Conservation (phyloP, 2,113 vertebrate genomes). For the Plotosus lineatus region DNA sequence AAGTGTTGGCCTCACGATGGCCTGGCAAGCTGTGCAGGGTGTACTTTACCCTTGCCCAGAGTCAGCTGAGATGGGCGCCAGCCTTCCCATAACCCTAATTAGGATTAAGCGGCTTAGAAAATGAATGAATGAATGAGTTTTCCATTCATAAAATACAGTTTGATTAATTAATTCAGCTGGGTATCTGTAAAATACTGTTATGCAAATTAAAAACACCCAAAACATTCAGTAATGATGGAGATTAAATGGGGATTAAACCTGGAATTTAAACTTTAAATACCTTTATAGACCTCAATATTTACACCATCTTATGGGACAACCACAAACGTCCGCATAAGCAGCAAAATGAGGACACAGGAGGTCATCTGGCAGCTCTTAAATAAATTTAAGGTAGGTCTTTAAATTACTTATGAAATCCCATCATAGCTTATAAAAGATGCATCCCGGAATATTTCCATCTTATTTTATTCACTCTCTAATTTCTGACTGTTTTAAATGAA, state of each 20-base stretch:
- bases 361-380: slow-evolving; percentile 85
- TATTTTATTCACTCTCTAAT: background rate
- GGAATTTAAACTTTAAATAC: background rate
- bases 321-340: slow-evolving; percentile 86
- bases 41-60: too few relatives aligned
- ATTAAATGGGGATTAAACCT: background rate
- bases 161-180: background rate
- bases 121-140: too few relatives aligned
- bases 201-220: background rate
- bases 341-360: slow-evolving; percentile 83
- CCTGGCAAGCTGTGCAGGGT: too few relatives aligned
- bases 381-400: slow-evolving; percentile 86
- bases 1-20: too few relatives aligned
- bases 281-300: slow-evolving; percentile 85
- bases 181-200: background rate
- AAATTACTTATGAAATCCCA: background rate
- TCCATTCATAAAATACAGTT: background rate
- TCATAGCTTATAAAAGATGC: background rate
- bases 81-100: too few relatives aligned
- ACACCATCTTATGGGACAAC: slow-evolving; percentile 83
- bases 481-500: background rate
- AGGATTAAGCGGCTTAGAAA: too few relatives aligned
- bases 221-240: background rate
- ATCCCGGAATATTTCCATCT: background rate
- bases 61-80: too few relatives aligned